phyloP scores from a whole-genome alignment of 1,140 invertebrate genomes.

The Lutraria rhynchaena region DNA sequence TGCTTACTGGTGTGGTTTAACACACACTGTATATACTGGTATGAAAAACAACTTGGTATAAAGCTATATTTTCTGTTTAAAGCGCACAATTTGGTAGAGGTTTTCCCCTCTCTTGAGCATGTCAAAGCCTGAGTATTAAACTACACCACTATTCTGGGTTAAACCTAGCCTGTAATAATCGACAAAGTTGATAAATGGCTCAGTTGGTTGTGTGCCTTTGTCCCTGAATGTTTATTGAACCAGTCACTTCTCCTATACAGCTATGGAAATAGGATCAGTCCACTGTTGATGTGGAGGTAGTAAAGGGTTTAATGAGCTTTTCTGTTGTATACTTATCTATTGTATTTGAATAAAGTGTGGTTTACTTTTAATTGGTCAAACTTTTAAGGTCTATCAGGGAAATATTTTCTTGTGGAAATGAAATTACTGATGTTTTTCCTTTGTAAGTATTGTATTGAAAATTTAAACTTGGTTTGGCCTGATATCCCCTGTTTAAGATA shows the following conservation, averaged over 20 bases:
- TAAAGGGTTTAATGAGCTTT: slow-evolving; percentile 20
- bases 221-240: slow-evolving; percentile 61
- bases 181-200: slow-evolving; percentile 62
- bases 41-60: no score
- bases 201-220: slow-evolving; percentile 57
- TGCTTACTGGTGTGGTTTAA: no score
- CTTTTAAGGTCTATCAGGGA: background rate
- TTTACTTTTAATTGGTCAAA: slow-evolving; percentile 21
- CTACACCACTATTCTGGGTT: slow-evolving; percentile 21
- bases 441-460: slow-evolving; percentile 10
- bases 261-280: slow-evolving; percentile 54
- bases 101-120: slow-evolving; percentile 7
- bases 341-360: slow-evolving; percentile 19
- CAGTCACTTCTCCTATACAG: slow-evolving; percentile 54
- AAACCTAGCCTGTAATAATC: slow-evolving; percentile 55
- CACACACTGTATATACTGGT: no score
- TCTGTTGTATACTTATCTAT: slow-evolving; percentile 26
- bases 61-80: no score
- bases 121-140: slow-evolving; percentile 17
- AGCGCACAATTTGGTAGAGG: slow-evolving; percentile 3
- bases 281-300: slow-evolving; percentile 31
- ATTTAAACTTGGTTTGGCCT: slow-evolving; percentile 53
- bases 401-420: slow-evolving; percentile 24
- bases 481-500: slow-evolving; percentile 45
- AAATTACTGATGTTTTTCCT: background rate